phyloP scores from a whole-genome alignment of 2,888 invertebrate genomes.

The Smittia sp. region DNA sequence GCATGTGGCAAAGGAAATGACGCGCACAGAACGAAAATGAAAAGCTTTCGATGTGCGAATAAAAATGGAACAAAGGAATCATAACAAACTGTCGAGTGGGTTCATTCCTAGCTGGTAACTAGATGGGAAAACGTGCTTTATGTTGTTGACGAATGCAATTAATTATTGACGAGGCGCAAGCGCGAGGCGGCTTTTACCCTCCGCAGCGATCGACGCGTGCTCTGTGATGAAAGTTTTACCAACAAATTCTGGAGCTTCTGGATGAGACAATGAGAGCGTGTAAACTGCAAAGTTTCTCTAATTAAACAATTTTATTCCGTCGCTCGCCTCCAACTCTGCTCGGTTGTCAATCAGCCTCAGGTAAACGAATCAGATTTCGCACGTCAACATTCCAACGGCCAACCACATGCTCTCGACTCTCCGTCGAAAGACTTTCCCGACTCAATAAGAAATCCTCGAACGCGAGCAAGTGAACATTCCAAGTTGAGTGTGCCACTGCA shows the following conservation, averaged over 20 bases:
- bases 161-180: conserved; percentile 5
- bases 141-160: conserved; percentile 12
- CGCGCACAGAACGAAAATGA: background rate
- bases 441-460: conserved; percentile 6
- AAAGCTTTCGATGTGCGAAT: background rate
- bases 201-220: background rate
- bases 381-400: conserved; percentile 14
- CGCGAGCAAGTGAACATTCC: conserved; percentile 7
- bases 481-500: conserved; percentile 30
- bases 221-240: background rate
- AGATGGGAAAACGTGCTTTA: conserved; percentile 1
- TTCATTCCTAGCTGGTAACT: background rate
- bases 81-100: background rate
- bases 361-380: background rate
- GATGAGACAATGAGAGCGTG: too few species aligned
- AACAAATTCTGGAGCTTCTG: too few species aligned
- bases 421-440: background rate
- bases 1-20: background rate
- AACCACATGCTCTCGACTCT: conserved; percentile 28
- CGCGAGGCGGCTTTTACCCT: background rate
- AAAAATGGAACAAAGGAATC: conserved; percentile 6
- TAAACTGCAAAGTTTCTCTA: too few species aligned
- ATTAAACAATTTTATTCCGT: too few species aligned
- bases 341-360: too few species aligned
- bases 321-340: too few species aligned